Evolutionary conservation across 1,140 invertebrate species (phyloP).

Genomic region (Stenopsyche tienmushanensis): DNA sequence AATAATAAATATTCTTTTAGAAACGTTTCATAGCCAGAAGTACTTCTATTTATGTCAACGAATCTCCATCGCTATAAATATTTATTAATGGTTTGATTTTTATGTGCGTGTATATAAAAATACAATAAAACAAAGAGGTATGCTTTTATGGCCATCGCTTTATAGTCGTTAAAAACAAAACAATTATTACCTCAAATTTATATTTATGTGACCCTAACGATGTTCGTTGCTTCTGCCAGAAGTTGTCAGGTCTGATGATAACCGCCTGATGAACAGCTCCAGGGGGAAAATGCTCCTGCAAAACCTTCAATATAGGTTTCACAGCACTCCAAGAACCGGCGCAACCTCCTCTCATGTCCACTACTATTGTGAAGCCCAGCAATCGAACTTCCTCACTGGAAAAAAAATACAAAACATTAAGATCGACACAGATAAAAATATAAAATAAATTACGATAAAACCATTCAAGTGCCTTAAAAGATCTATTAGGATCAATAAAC

Average conservation of each 20-base stretch:
- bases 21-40: too few relatives aligned
- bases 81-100: too few relatives aligned
- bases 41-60: too few relatives aligned
- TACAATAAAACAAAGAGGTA: too few relatives aligned
- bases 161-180: too few relatives aligned
- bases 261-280: slow-evolving; percentile 83
- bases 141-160: too few relatives aligned
- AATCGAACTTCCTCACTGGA: slow-evolving; percentile 86
- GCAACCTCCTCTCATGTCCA: slow-evolving; percentile 87
- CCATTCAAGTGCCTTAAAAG: too few relatives aligned
- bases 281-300: slow-evolving; percentile 91
- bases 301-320: slow-evolving; percentile 94
- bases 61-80: too few relatives aligned
- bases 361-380: slow-evolving; percentile 88
- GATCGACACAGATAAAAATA: not conserved
- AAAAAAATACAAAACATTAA: slow-evolving; percentile 46
- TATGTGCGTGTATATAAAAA: too few relatives aligned
- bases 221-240: slow-evolving; percentile 98
- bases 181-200: slow-evolving; percentile 97
- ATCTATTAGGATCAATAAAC: too few relatives aligned
- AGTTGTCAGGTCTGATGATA: slow-evolving; percentile 98
- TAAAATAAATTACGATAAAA: too few relatives aligned
- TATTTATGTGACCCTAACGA: slow-evolving; percentile 96
- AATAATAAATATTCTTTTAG: too few relatives aligned
- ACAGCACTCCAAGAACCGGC: slow-evolving; percentile 91